Percentiles rank a stretch among this genome's conserved stretches.
Evolutionary conservation across 2,113 vertebrate species (phyloP).

Genomic region (Sceloporus tristichus): DNA sequence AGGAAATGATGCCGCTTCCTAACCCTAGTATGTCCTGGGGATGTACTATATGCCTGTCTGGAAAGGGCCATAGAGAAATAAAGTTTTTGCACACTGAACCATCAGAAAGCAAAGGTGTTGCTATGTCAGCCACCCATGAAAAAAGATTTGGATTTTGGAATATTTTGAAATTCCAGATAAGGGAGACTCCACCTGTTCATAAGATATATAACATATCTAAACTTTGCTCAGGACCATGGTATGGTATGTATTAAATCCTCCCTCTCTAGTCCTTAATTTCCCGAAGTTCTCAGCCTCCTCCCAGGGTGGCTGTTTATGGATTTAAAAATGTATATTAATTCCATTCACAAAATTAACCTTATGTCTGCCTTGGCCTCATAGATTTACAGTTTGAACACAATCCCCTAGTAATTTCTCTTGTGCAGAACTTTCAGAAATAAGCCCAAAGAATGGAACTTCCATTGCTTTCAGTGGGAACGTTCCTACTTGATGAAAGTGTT

Average conservation of each 20-base stretch:
- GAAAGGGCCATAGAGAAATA: too few species aligned
- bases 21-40: too few species aligned
- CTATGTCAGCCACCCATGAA: too few species aligned
- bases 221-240: not conserved
- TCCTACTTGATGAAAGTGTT: not conserved
- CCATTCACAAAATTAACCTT: not conserved
- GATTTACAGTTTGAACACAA: not conserved
- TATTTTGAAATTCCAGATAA: too few species aligned
- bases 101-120: too few species aligned
- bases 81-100: too few species aligned
- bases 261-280: not conserved
- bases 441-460: not conserved
- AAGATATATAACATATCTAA: too few species aligned
- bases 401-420: not conserved
- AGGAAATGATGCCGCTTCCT: too few species aligned
- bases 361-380: not conserved
- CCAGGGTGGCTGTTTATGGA: not conserved
- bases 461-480: not conserved
- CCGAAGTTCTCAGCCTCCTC: not conserved
- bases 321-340: not conserved
- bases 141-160: too few species aligned
- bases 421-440: not conserved
- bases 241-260: not conserved
- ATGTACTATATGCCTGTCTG: too few species aligned
- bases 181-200: too few species aligned